Base-by-base conservation (phyloP, 1,140 invertebrate genomes). In the Prorops nasuta region DNA sequence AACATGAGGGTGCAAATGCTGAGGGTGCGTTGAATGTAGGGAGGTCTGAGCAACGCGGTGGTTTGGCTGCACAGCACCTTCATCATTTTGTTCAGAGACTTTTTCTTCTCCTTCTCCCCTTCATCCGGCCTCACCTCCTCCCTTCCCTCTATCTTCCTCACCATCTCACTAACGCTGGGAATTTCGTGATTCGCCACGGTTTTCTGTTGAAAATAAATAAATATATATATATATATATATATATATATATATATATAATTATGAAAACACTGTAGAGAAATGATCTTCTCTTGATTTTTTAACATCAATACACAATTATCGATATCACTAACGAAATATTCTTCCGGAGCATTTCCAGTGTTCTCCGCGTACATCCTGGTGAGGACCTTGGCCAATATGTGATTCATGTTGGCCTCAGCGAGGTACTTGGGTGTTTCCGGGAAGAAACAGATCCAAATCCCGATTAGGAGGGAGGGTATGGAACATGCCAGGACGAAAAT, bases 341-440 rank as follows among this genome's bases (percentile, higher is more conserved):
- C 74, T 15, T 60, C 40, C 41, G 74, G 71, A 12, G 71, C 63
- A 34, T 77, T 64, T 34, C 72, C 77, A 2, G 76, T 82, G 55
- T 85, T 85, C 14, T 75, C 66, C 0, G 71, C 59, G 52, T 81
- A 83, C 49, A 85, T 82, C 32, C 67, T 71, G 46, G 77, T 71
- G 34, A 85, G 68, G 3, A 83, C 78, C 10, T 74, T 56, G 3
- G 81, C 58, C 0, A 83, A 78, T 47, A 79, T 72, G 17, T 81
- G 72, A 2, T 74, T 64, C 44, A 76, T 69, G 64, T 82, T 80
- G 60, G 56, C 57, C 18, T 64, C 60, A 14, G 81, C 71, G 6
- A 82, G 71, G 57, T 79, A 83, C 51, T 79, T 80, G 7, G 83
- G 81, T 49, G 77, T 82, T 52, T 84, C 82, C 1, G 58, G 61